phyloP scores from a whole-genome alignment of 23 tunicate species.

The Trididemnum nubilum region DNA sequence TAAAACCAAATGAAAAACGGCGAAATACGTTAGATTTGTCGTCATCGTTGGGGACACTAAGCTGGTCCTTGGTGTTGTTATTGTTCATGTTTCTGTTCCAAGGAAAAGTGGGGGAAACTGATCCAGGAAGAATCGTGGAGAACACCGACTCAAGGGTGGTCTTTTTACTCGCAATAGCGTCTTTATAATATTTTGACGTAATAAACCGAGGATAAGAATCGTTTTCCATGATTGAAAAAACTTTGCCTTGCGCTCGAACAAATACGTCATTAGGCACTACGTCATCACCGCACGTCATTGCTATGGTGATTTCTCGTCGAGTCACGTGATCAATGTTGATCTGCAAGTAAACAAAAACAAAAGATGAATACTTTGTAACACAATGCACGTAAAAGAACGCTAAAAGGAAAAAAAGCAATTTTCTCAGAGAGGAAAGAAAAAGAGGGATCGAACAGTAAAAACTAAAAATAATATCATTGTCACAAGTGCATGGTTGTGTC shows the following conservation, averaged over 20 bases:
- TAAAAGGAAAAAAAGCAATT: too few species aligned
- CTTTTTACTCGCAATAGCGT: constrained; percentile 21
- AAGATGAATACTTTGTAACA: not conserved
- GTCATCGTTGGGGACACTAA: not conserved
- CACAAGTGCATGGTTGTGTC: too few species aligned
- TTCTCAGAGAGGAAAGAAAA: too few species aligned
- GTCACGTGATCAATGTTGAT: constrained; percentile 75
- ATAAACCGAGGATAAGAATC: constrained; percentile 77
- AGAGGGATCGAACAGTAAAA: too few species aligned
- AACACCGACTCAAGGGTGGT: constrained; percentile 34
- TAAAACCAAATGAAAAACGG: constrained; percentile 10
- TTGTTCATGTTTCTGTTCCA: constrained; percentile 22
- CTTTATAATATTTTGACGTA: constrained; percentile 49
- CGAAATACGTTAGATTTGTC: constrained; percentile 1
- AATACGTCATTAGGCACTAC: constrained; percentile 39
- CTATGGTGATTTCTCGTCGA: constrained; percentile 48
- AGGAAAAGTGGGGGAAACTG: constrained; percentile 31
- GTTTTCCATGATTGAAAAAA: constrained; percentile 82
- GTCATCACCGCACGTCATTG: constrained; percentile 50
- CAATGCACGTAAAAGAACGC: too few species aligned
- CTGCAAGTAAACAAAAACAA: too few species aligned
- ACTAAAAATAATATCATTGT: too few species aligned
- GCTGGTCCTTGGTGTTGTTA: constrained; percentile 16
- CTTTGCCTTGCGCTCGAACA: constrained; percentile 67
- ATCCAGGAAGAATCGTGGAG: constrained; percentile 23